Conservation (phyloP, 2,888 invertebrate genomes). For the Melikaiella ostensackeni region DNA sequence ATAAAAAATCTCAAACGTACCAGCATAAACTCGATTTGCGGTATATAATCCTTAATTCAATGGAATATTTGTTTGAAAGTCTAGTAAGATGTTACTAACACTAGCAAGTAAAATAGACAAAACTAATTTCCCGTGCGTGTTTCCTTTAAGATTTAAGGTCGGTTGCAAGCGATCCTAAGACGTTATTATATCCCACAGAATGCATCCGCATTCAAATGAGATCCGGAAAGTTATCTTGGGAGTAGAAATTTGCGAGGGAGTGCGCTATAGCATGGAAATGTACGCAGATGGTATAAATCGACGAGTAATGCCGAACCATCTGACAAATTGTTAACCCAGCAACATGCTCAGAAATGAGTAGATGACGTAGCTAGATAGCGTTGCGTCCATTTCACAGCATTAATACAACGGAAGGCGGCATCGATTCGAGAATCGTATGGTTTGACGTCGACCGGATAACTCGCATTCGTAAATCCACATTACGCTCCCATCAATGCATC, state of each 20-base stretch:
- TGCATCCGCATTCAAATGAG: slow-evolving; percentile 15
- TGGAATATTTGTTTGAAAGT: not conserved
- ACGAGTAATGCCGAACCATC: slow-evolving; percentile 50
- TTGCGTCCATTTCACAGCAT: slow-evolving; percentile 51
- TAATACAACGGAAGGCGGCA: slow-evolving; percentile 43
- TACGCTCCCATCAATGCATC: slow-evolving; percentile 44
- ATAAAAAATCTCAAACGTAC: too few relatives aligned
- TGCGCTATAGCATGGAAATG: slow-evolving; percentile 24
- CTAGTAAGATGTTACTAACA: too few relatives aligned
- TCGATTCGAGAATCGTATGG: slow-evolving; percentile 18
- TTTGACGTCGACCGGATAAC: slow-evolving; percentile 10
- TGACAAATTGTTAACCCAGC: slow-evolving; percentile 62
- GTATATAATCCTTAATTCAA: too few relatives aligned
- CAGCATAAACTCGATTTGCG: too few relatives aligned
- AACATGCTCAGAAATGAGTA: slow-evolving; percentile 58
- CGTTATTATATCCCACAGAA: slow-evolving; percentile 2
- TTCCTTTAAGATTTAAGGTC: slow-evolving; percentile 2
- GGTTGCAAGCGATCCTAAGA: not conserved
- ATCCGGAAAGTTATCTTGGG: not conserved
- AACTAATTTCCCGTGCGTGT: not conserved
- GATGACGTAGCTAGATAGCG: slow-evolving; percentile 50
- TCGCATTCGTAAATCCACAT: slow-evolving; percentile 54
- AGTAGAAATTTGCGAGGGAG: slow-evolving; percentile 9
- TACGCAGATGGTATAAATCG: slow-evolving; percentile 51
- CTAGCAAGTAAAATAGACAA: not conserved